phyloP scores from a whole-genome alignment of 2,113 vertebrate species.

The Panthera uncia region DNA sequence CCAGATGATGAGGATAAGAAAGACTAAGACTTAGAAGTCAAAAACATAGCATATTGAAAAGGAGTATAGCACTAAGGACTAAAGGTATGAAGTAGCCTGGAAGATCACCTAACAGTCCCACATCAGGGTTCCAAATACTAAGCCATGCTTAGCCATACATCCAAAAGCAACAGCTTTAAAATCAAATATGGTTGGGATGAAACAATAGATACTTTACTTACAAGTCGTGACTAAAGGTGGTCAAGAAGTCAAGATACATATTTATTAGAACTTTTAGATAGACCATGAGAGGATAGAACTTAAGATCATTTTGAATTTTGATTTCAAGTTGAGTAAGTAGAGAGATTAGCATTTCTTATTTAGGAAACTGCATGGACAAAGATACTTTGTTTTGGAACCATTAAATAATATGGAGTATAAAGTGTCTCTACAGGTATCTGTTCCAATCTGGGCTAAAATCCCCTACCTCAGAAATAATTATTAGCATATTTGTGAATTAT shows the following conservation, averaged over 20 bases:
- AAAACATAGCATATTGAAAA: not conserved
- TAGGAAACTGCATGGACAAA: not conserved
- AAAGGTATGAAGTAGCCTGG: not conserved
- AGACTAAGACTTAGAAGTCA: not conserved
- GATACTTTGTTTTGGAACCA: not conserved
- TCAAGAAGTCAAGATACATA: not conserved
- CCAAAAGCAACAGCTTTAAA: not conserved
- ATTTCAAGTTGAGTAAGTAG: conserved; percentile 18
- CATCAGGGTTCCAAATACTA: not conserved
- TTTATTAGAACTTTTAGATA: not conserved
- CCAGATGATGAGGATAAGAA: not conserved
- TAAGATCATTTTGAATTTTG: not conserved
- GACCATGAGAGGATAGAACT: not conserved
- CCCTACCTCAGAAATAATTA: not conserved
- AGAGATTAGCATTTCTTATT: not conserved
- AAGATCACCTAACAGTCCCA: not conserved
- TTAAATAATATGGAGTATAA: not conserved
- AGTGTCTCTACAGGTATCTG: not conserved
- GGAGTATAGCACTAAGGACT: not conserved
- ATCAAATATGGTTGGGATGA: not conserved
- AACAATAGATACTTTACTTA: not conserved
- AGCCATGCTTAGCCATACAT: not conserved
- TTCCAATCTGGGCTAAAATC: conserved; percentile 4
- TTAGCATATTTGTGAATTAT: conserved; percentile 31
- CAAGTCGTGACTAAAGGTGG: not conserved